Percentiles rank a stretch among this genome's conserved stretches.
phyloP scores from a whole-genome alignment of 2,113 vertebrate species.

The Microtus oregoni region DNA sequence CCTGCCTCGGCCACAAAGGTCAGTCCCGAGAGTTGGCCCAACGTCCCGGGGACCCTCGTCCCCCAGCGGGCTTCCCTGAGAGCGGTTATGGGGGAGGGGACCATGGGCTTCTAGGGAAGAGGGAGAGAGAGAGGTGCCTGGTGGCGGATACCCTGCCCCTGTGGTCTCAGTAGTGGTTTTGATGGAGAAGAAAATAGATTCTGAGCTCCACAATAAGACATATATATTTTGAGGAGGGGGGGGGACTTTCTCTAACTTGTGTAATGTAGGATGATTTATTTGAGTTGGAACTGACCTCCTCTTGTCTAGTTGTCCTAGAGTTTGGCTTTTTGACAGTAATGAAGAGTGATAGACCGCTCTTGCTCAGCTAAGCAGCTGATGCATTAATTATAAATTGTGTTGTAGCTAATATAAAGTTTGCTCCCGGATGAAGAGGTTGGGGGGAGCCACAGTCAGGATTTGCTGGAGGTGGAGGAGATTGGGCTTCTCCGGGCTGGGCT shows the following conservation, averaged over 20 bases:
- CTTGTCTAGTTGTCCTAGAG: constrained; percentile 93
- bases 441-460: constrained; percentile 83
- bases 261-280: constrained; percentile 94
- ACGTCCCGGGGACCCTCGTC: constrained; percentile 71
- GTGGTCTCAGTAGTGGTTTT: constrained; percentile 65
- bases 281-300: constrained; percentile 92
- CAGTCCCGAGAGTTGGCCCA: constrained; percentile 88
- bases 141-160: constrained; percentile 56
- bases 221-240: constrained; percentile 75
- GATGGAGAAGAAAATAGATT: constrained; percentile 62
- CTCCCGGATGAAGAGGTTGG: constrained; percentile 90
- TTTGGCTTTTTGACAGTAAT: constrained; percentile 98
- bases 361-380: constrained; percentile 96
- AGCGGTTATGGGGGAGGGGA: constrained; percentile 67
- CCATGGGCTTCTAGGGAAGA: constrained; percentile 69
- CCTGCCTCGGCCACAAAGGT: constrained; percentile 97
- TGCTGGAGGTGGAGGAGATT: constrained; percentile 77
- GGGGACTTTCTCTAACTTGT: constrained; percentile 88
- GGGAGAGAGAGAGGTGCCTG: constrained; percentile 67
- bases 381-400: constrained; percentile 95
- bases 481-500: constrained; percentile 74
- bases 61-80: constrained; percentile 56
- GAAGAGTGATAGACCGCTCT: constrained; percentile 98
- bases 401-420: constrained; percentile 93
- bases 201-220: constrained; percentile 69